Base-by-base conservation (phyloP, 2,797 vertebrate species). In the Ctenochaetus hawaiiensis region DNA sequence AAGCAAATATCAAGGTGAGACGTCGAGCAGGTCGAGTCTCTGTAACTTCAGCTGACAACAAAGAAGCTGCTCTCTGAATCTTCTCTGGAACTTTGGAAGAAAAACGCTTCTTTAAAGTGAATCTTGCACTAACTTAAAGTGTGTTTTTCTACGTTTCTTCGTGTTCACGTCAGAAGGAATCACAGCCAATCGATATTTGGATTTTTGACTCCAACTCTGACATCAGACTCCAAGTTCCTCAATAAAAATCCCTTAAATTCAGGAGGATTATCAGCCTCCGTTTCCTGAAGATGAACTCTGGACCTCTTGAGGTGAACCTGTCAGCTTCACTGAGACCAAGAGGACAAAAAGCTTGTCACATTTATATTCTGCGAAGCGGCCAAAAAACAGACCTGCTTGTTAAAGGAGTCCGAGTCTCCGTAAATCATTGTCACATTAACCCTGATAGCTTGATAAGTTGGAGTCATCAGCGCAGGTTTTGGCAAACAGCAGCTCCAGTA, bases 1-100 rank as follows among this genome's bases (percentile, higher is more conserved):
- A 43, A 63, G 67, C 47, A 2, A 20, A 53, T 9, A 83, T 67
- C 60, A 83, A 83, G 75, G 75, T 76, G 75, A 78, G 77, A 67
- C 3, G 63, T 66, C 59, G 44, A 52, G 39, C 39, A 39, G 39
- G 39, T 8, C 39, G 39, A 39, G 39, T 16, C 22, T 47, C 23
- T 13, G 2, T 17, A 43, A 44, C 49, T 14, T 13, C 58, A 45
- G 20, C 44, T 34, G 72, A 44, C n/a, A 56, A 53, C 37, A 53
- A 16, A 71, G 62, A n/a, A 20, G 47, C 72, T 12, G 62, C 37
- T 37, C 12, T 20, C 53, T 20, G 1, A 37, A 44, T 22, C 39
- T 0, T 8, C 45, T 23, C 30, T 22, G 54, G 16, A 23, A 62
- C 7, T 22, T 8, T 10, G 39, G 39, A 30, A 39, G 39, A 39